Evolutionary conservation across 2,797 vertebrate species (phyloP), one percentile per base, ranked within the genome.

Genomic region (Smutsia gigantea): DNA sequence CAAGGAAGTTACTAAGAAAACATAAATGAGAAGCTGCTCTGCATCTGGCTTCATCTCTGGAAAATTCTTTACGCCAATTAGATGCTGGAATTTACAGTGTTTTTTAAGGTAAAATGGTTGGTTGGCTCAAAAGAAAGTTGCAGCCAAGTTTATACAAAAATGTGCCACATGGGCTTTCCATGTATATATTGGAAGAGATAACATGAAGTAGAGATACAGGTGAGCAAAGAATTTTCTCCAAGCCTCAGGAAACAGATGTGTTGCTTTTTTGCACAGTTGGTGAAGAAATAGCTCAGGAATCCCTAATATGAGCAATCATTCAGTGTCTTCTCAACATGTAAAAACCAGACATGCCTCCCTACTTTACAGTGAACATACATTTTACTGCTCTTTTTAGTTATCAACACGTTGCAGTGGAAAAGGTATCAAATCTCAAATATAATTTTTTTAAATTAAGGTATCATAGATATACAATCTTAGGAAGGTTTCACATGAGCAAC

Each of bases 101-200:
- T 96, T 97, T 93, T 91, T 64, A 96, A 89, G 55, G 31, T 31
- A 61, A 78, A 84, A 72, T 81, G 86, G 93, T 81, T 78, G 91
- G 61, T 39, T 95, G 53, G 74, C 49, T 82, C 39, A 95, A 37
- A 84, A n/a, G 39, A 88, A 83, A 61, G 9, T 19, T 71, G 15
- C 55, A 69, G 69, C 34, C 94, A 93, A 81, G 87, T 89, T 91
- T 72, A 94, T 25, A 95, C 68, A 75, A 90, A 90, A 93, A 74
- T 78, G 29, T 88, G 57, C 78, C 82, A 71, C 46, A 59, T 1
- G 15, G 19, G 42, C 34, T 75, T 86, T 94, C 64, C 37, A 92
- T 90, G 72, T 31, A 23, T 14, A 0, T 29, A 61, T 55, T 61
- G 75, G 82, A 94, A 90, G 75, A 88, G 27, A 94, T 42, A 74